Conservation (phyloP, 1,140 invertebrate genomes). For the Sitobion miscanthi region DNA sequence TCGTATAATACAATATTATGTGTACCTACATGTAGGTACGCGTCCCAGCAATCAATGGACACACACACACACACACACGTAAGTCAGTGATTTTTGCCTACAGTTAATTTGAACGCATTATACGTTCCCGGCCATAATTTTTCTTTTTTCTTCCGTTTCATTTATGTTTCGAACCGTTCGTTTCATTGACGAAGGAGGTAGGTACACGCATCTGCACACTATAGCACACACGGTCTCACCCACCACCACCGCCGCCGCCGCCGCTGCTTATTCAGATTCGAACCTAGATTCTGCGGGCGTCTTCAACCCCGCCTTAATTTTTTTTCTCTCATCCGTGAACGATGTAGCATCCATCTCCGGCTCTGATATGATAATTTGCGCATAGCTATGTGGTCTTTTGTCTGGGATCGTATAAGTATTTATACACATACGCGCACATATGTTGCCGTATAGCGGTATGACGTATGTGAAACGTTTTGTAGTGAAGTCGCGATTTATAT, state of each 20-base stretch:
- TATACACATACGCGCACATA: too few relatives aligned
- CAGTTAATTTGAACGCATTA: slow-evolving; percentile 47
- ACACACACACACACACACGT: background rate
- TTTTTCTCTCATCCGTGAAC: background rate
- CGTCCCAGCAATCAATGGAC: background rate
- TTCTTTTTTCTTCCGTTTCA: slow-evolving; percentile 2
- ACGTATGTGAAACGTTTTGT: background rate
- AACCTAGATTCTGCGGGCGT: background rate
- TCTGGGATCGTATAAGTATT: background rate
- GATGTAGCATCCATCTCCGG: background rate
- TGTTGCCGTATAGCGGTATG: background rate
- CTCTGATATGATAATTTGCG: background rate
- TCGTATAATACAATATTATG: background rate
- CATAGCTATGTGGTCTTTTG: background rate
- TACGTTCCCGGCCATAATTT: background rate
- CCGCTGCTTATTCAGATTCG: slow-evolving; percentile 28
- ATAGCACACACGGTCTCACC: background rate
- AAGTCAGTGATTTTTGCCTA: slow-evolving; percentile 19
- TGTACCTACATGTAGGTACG: background rate
- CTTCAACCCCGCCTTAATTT: slow-evolving; percentile 24
- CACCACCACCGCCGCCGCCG: too few relatives aligned
- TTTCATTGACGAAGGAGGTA: background rate
- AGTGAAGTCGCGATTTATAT: background rate
- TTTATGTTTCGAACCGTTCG: background rate
- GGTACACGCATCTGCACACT: too few relatives aligned